Evolutionary conservation across 2,797 vertebrate genomes (phyloP), one percentile per base, ranked within the genome.

Genomic region (Pangasius macronema): DNA sequence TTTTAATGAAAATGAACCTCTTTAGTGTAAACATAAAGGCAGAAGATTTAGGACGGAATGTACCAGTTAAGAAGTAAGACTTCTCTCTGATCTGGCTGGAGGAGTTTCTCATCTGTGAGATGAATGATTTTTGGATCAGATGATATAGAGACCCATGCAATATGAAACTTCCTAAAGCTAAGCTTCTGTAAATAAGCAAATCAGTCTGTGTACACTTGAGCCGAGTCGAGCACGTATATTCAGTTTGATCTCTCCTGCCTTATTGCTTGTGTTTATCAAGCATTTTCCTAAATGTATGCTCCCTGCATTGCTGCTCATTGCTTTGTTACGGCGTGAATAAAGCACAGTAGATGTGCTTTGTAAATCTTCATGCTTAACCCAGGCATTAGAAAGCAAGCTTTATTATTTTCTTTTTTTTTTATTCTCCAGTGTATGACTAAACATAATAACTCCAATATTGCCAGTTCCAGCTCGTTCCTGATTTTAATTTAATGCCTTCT

Each of bases 41-140:
- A 39, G 18, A 70, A 39, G 36, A 18, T 20, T 39, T 70, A 22
- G 68, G 36, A 22, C 36, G 9, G 33, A 70, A 22, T 39, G 33
- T 70, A 20, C 33, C 36, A 22, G 33, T 39, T 70, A 70, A 9
- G 33, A 39, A 42, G 68, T 11, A 46, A 16, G 73, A 53, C 46
- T 30, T 49, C 5, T n/a, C n/a, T 30, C n/a, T 4, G n/a, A 55
- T 77, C 6, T 53, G 20, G 75, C 49, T 33, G 49, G 27, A 53
- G 33, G 75, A 77, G 75, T 53, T 77, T 77, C 27, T 77, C 14
- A 33, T 77, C 75, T 77, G 75, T 77, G 72, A 51, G 72, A 75
- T 27, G 24, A 75, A 16, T 14, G 42, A 75, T 49, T 49, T 49
- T 49, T n/a, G 72, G 42, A 49, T 49, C 46, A n/a, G 11, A n/a